Evolutionary conservation across 2,113 vertebrate genomes (phyloP).

Genomic region (Lophius piscatorius): DNA sequence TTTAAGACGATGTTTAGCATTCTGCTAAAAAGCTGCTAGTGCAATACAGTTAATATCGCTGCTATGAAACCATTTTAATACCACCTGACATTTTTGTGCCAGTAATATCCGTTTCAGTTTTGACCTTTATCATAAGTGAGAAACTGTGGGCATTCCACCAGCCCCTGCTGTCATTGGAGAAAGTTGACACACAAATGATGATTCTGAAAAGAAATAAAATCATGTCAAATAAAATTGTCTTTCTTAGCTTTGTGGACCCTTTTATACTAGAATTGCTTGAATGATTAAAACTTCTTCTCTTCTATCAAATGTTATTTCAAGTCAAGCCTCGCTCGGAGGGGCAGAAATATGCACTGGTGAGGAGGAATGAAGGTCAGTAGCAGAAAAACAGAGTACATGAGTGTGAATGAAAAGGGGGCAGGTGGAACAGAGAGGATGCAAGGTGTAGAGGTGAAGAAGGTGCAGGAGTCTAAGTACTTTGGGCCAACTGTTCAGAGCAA

Average conservation of each 20-base stretch:
- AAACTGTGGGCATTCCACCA: constrained; percentile 11
- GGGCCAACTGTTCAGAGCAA: too few relatives aligned
- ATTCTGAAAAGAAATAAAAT: constrained; percentile 48
- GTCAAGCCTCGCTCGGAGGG: too few relatives aligned
- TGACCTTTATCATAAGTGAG: constrained; percentile 27
- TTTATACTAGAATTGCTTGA: not conserved
- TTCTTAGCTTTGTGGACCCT: not conserved
- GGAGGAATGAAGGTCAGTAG: too few relatives aligned
- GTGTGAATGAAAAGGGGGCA: too few relatives aligned
- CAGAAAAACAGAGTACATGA: too few relatives aligned
- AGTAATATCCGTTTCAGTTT: constrained; percentile 18
- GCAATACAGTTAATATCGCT: constrained; percentile 49
- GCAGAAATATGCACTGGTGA: too few relatives aligned
- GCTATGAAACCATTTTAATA: constrained; percentile 39
- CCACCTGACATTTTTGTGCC: constrained; percentile 28
- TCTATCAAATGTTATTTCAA: too few relatives aligned
- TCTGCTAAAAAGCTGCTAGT: constrained; percentile 24
- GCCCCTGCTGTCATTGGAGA: constrained; percentile 14
- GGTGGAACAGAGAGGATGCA: too few relatives aligned
- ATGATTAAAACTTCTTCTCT: too few relatives aligned
- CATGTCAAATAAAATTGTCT: not conserved
- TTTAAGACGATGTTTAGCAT: too few relatives aligned
- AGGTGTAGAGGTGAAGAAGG: too few relatives aligned
- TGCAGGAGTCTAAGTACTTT: too few relatives aligned
- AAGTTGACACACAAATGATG: constrained; percentile 10